Percentiles rank a stretch among this genome's conserved stretches.
Evolutionary conservation across 2,888 invertebrate genomes (phyloP).

Genomic region (Herminia tarsipennalis): DNA sequence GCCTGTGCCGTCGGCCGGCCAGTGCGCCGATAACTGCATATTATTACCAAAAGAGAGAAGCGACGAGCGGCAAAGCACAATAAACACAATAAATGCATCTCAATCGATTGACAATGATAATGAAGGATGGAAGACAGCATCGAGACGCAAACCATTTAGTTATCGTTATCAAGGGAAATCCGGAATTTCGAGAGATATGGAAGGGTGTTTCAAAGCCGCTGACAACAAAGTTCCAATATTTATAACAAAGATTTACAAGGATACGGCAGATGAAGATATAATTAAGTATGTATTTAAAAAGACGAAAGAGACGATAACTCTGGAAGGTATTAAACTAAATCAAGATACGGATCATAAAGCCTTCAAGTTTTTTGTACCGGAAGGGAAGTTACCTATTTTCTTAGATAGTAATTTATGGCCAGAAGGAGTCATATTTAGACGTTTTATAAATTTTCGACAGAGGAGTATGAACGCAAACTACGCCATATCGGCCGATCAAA

Average conservation of each 20-base stretch:
- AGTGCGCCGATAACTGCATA: too few relatives aligned
- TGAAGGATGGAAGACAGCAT: neutral
- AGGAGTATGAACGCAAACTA: neutral
- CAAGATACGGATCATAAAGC: too few relatives aligned
- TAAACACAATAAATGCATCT: too few relatives aligned
- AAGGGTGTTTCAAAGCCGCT: neutral
- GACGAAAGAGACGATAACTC: neutral
- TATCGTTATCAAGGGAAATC: neutral
- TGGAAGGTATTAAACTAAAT: neutral
- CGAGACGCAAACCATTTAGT: neutral
- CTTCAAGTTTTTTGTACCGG: too few relatives aligned
- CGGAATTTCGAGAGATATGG: neutral
- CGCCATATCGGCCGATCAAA: neutral
- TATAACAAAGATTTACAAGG: neutral
- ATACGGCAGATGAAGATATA: constrained; percentile 4
- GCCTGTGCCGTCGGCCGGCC: too few relatives aligned
- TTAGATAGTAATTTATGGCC: too few relatives aligned
- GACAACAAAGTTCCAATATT: neutral
- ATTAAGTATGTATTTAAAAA: neutral
- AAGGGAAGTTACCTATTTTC: too few relatives aligned
- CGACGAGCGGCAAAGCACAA: too few relatives aligned
- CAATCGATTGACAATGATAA: neutral
- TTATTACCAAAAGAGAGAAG: too few relatives aligned
- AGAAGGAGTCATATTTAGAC: too few relatives aligned
- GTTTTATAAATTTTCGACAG: too few relatives aligned